phyloP scores from a whole-genome alignment of 2,113 vertebrate species.

The Hystrix brachyura region DNA sequence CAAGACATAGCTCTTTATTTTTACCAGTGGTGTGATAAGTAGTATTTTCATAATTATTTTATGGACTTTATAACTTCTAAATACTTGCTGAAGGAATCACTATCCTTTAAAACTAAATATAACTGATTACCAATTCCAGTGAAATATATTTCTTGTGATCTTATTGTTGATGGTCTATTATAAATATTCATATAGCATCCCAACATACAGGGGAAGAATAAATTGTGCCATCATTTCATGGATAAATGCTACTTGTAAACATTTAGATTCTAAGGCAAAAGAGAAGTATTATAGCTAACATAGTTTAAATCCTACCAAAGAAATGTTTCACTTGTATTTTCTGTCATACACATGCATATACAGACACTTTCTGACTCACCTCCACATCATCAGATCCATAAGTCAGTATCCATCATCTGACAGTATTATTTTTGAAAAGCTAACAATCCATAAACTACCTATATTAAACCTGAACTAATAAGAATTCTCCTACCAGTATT shows the following conservation, averaged over 20 bases:
- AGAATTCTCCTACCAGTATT: neutral
- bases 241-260: slow-evolving; percentile 27
- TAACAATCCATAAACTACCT: neutral
- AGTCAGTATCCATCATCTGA: neutral
- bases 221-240: neutral
- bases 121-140: neutral
- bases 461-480: neutral
- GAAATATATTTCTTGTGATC: neutral
- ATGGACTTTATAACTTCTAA: neutral
- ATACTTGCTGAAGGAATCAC: neutral
- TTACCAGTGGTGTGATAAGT: neutral
- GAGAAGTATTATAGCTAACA: neutral
- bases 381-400: neutral
- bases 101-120: neutral
- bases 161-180: neutral
- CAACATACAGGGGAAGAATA: neutral
- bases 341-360: neutral
- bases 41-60: neutral
- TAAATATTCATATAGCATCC: neutral
- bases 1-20: neutral
- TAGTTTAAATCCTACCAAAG: neutral
- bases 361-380: accelerated
- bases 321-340: neutral
- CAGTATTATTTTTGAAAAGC: neutral
- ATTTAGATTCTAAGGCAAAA: neutral